Percentiles rank a stretch among this genome's conserved stretches.
phyloP scores from a whole-genome alignment of 2,888 invertebrate genomes.

The Oscheius sp. region DNA sequence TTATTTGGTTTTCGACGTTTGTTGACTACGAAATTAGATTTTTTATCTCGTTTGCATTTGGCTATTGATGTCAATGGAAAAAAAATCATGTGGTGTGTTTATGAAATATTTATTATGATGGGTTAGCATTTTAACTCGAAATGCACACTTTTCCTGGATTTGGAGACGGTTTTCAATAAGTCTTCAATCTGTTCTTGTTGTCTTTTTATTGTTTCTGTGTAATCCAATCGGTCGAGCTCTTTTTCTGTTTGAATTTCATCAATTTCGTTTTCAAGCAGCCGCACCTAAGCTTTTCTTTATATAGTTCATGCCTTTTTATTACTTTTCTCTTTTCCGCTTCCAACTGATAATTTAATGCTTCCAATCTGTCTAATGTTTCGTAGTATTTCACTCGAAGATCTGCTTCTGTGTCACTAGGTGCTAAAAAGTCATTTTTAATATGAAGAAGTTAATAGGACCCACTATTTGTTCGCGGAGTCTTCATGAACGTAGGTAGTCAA shows the following conservation, averaged over 20 bases:
- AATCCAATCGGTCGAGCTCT: constrained; percentile 11
- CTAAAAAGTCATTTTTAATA: background rate
- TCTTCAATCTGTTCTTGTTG: constrained; percentile 11
- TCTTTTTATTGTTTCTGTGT: constrained; percentile 10
- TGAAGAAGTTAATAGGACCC: background rate
- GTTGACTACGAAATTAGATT: too few species aligned
- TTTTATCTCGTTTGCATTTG: too few species aligned
- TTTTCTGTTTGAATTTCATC: constrained; percentile 10
- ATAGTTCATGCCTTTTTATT: background rate
- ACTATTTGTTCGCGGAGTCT: too few species aligned
- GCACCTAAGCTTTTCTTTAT: background rate
- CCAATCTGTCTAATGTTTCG: constrained; percentile 11
- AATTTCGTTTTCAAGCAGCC: constrained; percentile 13
- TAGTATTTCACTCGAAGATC: constrained; percentile 6
- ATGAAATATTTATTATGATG: too few species aligned
- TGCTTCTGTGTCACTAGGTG: constrained; percentile 1
- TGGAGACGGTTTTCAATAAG: background rate
- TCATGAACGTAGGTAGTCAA: too few species aligned
- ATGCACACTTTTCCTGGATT: background rate
- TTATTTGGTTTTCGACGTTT: too few species aligned
- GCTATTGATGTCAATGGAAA: too few species aligned
- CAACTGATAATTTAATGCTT: background rate
- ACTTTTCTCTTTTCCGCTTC: constrained; percentile 5
- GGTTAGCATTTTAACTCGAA: background rate
- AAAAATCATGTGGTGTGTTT: too few species aligned